A percentile compares a stretch with the other conserved stretches of the same genome.
Evolutionary conservation across 2,113 vertebrate genomes (phyloP).

Genomic region (Malurus alboscapulatus): DNA sequence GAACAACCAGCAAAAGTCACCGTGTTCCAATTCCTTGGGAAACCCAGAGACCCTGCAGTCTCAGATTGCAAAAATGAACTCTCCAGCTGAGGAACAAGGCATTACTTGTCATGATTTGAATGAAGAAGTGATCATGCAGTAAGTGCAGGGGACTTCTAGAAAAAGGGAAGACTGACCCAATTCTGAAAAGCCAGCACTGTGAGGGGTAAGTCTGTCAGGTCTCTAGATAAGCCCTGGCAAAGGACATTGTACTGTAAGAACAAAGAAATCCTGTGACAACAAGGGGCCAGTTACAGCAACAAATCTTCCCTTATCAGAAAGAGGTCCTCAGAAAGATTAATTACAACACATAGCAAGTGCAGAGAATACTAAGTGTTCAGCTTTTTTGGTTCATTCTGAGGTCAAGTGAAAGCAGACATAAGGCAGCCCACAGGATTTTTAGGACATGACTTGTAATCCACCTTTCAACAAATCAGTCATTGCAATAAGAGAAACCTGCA

Average conservation of each 20-base stretch:
- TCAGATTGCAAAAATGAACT: background rate
- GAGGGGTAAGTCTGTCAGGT: background rate
- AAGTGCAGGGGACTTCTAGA: background rate
- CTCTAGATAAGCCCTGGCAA: background rate
- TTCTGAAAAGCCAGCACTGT: background rate
- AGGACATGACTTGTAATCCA: background rate
- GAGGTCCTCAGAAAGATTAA: conserved; percentile 13
- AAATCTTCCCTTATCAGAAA: conserved; percentile 22
- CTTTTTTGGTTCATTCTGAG: background rate
- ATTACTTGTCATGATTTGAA: background rate
- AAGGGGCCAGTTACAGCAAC: background rate
- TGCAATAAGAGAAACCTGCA: background rate
- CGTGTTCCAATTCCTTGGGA: background rate
- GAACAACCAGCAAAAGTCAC: background rate
- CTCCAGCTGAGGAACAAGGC: background rate
- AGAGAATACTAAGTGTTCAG: background rate
- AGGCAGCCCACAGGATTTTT: background rate
- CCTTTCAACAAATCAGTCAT: background rate
- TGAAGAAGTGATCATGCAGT: background rate
- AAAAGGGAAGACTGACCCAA: background rate
- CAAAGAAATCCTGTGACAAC: background rate
- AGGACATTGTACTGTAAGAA: background rate
- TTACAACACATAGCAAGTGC: background rate
- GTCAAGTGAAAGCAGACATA: background rate
- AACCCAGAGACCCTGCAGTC: background rate